Evolutionary conservation across 1,140 invertebrate genomes (phyloP).

Genomic region (Drosophila baimaii): DNA sequence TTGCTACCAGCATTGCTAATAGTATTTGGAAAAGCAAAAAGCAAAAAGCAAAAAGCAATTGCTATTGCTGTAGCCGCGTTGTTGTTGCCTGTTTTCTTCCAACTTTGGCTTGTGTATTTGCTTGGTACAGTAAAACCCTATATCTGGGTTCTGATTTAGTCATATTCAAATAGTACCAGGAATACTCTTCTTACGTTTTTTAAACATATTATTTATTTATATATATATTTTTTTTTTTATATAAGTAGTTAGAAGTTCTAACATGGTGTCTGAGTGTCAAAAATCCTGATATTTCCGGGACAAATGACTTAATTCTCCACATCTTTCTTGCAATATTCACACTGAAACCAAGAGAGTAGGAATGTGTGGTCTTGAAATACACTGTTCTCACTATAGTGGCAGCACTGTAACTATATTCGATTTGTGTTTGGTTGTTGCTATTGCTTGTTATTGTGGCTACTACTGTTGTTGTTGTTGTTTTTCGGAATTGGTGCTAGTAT

Average conservation of each 20-base stretch:
- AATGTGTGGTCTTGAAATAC: background rate
- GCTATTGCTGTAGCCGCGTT: slow-evolving; percentile 52
- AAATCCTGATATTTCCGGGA: too few relatives aligned
- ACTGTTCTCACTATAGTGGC: background rate
- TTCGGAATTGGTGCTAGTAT: slow-evolving; percentile 35
- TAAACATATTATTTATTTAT: background rate
- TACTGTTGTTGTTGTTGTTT: slow-evolving; percentile 32
- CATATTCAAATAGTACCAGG: background rate
- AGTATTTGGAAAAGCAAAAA: slow-evolving; percentile 11
- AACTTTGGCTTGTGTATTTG: slow-evolving; percentile 22
- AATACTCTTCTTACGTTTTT: too few relatives aligned
- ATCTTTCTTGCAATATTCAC: too few relatives aligned
- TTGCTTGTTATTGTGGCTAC: slow-evolving; percentile 32
- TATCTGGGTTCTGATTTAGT: too few relatives aligned
- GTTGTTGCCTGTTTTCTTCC: slow-evolving; percentile 67
- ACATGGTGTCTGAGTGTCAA: background rate
- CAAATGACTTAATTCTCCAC: too few relatives aligned
- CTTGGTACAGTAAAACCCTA: slow-evolving; percentile 14
- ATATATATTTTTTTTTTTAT: background rate
- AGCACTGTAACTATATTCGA: slow-evolving; percentile 38
- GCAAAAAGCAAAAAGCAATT: slow-evolving; percentile 6
- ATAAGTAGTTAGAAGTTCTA: background rate
- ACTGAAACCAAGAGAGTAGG: too few relatives aligned
- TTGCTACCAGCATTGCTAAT: slow-evolving; percentile 21
- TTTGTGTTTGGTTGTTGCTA: slow-evolving; percentile 50